These are phyloP conservation scores for Pseudoips prasinana DNA, from an alignment of 2,888 invertebrate species.

Conservation along the genomic window DNA sequence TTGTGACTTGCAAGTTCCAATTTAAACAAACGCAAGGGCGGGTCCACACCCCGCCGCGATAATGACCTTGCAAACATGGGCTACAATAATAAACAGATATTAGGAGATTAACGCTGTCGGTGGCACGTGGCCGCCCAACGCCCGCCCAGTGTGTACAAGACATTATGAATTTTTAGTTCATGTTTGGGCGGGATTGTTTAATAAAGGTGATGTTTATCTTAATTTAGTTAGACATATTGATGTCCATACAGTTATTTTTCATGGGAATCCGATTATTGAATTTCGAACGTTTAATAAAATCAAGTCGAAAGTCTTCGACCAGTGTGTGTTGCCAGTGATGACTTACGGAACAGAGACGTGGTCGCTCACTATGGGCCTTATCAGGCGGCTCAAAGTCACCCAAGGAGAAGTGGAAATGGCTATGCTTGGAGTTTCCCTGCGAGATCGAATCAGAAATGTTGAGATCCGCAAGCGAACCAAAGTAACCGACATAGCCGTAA, in stretches of 20 bases:
- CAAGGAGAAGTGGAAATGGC: too few species aligned
- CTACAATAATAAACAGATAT: conserved; percentile 63
- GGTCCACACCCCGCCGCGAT: conserved; percentile 52
- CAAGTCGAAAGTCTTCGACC: too few species aligned
- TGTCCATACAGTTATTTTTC: neutral
- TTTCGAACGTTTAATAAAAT: conserved; percentile 1
- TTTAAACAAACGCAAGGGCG: conserved; percentile 45
- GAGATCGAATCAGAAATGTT: too few species aligned
- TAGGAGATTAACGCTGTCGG: conserved; percentile 53
- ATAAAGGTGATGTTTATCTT: conserved; percentile 21
- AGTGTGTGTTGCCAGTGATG: too few species aligned
- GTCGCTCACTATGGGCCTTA: too few species aligned
- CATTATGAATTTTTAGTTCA: conserved; percentile 37
- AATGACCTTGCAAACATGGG: conserved; percentile 59
- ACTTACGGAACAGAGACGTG: too few species aligned
- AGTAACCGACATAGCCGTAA: too few species aligned
- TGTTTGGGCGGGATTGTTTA: conserved; percentile 17
- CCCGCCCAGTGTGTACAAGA: conserved; percentile 31
- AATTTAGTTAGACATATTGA: conserved; percentile 9
- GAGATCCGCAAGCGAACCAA: too few species aligned
- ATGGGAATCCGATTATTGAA: neutral
- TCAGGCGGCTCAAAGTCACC: too few species aligned
- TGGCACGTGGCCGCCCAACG: conserved; percentile 35
- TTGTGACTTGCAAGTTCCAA: conserved; percentile 31
- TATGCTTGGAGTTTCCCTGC: too few species aligned